phyloP scores from a whole-genome alignment of 2,113 vertebrate species.

The Chlorocebus sabaeus region DNA sequence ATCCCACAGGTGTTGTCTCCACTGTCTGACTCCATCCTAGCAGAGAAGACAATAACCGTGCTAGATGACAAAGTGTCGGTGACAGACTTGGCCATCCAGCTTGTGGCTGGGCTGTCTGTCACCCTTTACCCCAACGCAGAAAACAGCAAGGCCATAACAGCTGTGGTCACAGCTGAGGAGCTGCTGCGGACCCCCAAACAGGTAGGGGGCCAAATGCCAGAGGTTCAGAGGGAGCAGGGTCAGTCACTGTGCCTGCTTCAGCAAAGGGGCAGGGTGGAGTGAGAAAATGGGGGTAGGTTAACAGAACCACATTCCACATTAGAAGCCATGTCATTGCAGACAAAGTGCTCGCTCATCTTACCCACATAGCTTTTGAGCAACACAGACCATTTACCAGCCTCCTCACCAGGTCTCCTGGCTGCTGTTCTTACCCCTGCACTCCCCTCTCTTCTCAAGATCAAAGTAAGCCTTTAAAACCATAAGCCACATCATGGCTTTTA shows the following conservation, averaged over 20 bases:
- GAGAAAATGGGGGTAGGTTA: fast-evolving
- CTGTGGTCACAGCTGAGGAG: conserved; percentile 90
- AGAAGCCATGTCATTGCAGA: background rate
- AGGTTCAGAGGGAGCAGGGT: fast-evolving
- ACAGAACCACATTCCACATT: fast-evolving
- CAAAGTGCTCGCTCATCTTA: fast-evolving
- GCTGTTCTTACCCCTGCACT: no score
- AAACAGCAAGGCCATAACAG: conserved; percentile 88
- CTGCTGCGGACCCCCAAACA: conserved; percentile 92
- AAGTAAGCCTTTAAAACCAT: background rate
- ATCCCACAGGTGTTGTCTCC: conserved; percentile 92
- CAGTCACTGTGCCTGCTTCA: fast-evolving
- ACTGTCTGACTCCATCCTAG: conserved; percentile 96
- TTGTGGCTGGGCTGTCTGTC: conserved; percentile 93
- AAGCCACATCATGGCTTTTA: background rate
- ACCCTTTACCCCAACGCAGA: conserved; percentile 89
- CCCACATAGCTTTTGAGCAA: background rate
- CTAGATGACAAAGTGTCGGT: conserved; percentile 96
- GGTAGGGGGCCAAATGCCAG: conserved; percentile 76
- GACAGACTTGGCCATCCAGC: conserved; percentile 93
- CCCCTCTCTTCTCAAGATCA: background rate
- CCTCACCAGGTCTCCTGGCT: background rate
- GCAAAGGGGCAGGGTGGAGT: fast-evolving
- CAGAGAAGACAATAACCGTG: conserved; percentile 95
- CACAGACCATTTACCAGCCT: background rate